Evolutionary conservation across 2,888 invertebrate species (phyloP).

Genomic region (Pandemis cinnamomeana): DNA sequence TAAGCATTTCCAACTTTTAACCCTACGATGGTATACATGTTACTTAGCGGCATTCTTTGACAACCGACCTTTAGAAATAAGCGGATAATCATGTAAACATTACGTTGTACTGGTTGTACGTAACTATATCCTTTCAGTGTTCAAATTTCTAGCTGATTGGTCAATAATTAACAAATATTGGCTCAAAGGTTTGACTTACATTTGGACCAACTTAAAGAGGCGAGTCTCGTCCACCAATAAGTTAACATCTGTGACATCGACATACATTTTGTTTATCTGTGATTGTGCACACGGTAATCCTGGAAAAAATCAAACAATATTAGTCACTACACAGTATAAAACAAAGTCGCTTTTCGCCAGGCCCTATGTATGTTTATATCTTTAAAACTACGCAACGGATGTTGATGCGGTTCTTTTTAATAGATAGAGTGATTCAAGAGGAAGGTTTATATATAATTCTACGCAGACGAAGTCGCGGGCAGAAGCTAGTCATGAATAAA

Average conservation of each 20-base stretch:
- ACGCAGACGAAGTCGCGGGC: no score
- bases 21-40: neutral
- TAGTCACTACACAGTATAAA: no score
- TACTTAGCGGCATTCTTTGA: neutral
- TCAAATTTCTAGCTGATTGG: neutral
- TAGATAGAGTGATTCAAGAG: no score
- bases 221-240: conserved; percentile 83
- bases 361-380: no score
- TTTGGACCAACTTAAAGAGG: conserved; percentile 82
- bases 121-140: neutral
- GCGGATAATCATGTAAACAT: neutral
- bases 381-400: no score
- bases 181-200: conserved; percentile 77
- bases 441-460: no score
- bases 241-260: conserved; percentile 85
- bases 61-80: neutral
- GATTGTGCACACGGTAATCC: conserved; percentile 73
- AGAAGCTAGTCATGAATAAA: no score
- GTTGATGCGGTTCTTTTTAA: no score
- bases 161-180: neutral
- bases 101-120: neutral
- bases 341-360: no score
- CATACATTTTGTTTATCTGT: conserved; percentile 73
- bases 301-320: conserved; percentile 52
- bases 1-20: neutral